Evolutionary conservation across 1,140 invertebrate species (phyloP).

Genomic region (Megalonaias nervosa): DNA sequence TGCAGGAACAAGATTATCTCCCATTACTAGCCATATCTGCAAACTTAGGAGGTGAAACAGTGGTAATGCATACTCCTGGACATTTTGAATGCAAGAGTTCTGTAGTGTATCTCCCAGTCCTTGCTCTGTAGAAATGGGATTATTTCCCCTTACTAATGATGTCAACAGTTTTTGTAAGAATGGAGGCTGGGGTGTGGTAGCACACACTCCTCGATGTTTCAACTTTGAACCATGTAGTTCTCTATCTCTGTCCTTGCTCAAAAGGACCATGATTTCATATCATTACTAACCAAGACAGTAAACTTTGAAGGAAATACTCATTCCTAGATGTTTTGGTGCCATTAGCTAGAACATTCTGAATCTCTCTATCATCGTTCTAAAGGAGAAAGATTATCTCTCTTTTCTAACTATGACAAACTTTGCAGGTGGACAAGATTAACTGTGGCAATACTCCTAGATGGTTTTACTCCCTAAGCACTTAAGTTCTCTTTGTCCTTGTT

Average conservation of each 20-base stretch:
- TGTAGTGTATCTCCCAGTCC: conserved; percentile 65
- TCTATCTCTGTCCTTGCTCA: background rate
- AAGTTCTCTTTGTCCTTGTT: background rate
- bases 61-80: conserved; percentile 51
- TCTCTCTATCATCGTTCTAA: conserved; percentile 59
- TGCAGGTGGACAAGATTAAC: too few species aligned
- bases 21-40: background rate
- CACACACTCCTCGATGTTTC: background rate
- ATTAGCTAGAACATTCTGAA: conserved; percentile 62
- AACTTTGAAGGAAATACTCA: conserved; percentile 31
- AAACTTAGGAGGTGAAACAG: conserved; percentile 5
- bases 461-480: background rate
- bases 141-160: conserved; percentile 38
- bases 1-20: background rate
- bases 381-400: conserved; percentile 55
- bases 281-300: background rate
- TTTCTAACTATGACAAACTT: too few species aligned
- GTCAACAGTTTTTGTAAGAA: too few species aligned
- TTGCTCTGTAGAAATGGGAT: conserved; percentile 53
- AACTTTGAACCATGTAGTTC: background rate
- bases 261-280: background rate
- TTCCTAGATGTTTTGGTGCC: conserved; percentile 55
- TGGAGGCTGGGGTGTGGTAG: too few species aligned
- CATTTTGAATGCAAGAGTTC: conserved; percentile 50
- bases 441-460: background rate